A percentile compares a stretch with the other conserved stretches of the same genome.
Conservation (phyloP, 2,797 vertebrate genomes). For the Acanthis flammea region DNA sequence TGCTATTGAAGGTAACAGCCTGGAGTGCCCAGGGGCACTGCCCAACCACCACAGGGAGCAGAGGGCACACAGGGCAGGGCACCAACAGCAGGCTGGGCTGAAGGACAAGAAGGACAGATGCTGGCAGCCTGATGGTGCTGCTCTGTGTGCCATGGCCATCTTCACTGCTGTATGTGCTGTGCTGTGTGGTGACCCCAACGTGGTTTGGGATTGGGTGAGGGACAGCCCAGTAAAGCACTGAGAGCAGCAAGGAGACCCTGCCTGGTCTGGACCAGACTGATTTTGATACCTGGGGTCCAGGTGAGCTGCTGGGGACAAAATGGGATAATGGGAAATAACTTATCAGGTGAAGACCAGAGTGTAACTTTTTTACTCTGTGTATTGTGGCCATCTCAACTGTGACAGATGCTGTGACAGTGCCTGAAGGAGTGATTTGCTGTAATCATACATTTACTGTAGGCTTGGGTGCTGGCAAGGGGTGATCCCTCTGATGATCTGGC, state of each 20-base stretch:
- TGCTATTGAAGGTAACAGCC: background rate
- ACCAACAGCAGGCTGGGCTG: background rate
- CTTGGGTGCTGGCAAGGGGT: background rate
- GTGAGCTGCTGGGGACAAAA: background rate
- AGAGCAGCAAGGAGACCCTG: background rate
- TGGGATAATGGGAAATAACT: background rate
- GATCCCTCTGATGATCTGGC: background rate
- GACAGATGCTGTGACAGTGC: background rate
- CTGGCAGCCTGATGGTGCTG: background rate
- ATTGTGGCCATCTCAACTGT: background rate
- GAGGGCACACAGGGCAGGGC: background rate
- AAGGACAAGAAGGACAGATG: background rate
- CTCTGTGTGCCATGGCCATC: background rate
- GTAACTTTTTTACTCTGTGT: background rate
- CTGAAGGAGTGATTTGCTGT: background rate
- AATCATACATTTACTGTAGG: background rate
- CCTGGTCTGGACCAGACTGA: background rate
- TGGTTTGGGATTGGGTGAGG: background rate
- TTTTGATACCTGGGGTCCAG: background rate
- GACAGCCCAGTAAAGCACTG: fast-evolving
- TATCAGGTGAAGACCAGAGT: background rate
- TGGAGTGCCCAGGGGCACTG: background rate
- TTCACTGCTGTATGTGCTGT: background rate
- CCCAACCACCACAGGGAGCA: background rate
- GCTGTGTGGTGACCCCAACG: background rate